Evolutionary conservation across 2,797 vertebrate species (phyloP), one percentile per base, ranked within the genome.

Genomic region (Valencia hispanica): DNA sequence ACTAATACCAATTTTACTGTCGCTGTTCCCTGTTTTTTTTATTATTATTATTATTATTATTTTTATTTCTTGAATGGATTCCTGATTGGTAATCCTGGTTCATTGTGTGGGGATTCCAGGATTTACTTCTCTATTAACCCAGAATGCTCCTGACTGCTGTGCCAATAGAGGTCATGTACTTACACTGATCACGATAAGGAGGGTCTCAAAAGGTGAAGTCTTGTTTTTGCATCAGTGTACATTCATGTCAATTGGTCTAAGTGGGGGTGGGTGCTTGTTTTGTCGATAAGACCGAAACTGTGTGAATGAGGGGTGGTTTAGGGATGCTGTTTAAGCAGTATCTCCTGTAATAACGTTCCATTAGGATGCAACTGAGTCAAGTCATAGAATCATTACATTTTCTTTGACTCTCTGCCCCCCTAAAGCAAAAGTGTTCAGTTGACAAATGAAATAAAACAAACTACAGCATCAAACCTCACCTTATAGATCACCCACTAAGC

Each of bases 151-250:
- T 68, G 81, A 77, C 88, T 81, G 83, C 68, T 68, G 69, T 79
- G 87, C 80, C 88, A 81, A 87, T 88, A 88, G 50, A 88, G 84
- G 84, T 85, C 86, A 34, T 89, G 90, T 84, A 77, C 79, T 65
- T 85, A 80, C 81, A 92, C 70, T 82, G 85, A 92, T 92, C 70
- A 81, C 80, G 89, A 92, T 92, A 92, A 92, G 82, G 63, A 85
- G 75, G 74, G 48, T 81, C 55, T 71, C 79, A 71, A 22, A 55
- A 70, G 78, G 79, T 78, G 34, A 34, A 4, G 0, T 47, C 55
- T 57, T 72, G 55, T 63, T 47, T 50, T 10, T 53, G 45, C 63
- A 48, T 66, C 22, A 61, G 73, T 66, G 72, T 70, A 30, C 39
- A 71, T 51, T 66, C 32, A 22, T 55, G 61, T 74, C 30, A 51